phyloP scores from a whole-genome alignment of 2,113 vertebrate genomes.

The Mustela nigripes region DNA sequence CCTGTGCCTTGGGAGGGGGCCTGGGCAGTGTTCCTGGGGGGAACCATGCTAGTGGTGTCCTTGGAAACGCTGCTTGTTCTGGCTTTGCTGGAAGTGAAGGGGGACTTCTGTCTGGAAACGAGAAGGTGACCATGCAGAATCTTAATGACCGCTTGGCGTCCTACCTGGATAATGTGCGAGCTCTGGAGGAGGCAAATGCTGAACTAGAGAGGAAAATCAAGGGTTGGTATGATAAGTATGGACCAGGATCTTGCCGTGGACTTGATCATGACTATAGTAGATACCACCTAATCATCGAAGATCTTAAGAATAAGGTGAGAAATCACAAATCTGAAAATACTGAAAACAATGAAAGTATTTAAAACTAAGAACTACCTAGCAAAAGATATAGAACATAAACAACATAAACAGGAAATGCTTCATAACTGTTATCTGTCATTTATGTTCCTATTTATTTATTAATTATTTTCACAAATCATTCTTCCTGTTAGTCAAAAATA shows the following conservation, averaged over 20 bases:
- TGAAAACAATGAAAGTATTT: not conserved
- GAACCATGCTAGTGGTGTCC: conserved; percentile 45
- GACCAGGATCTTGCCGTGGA: conserved; percentile 77
- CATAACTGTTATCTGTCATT: not conserved
- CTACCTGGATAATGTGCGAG: conserved; percentile 89
- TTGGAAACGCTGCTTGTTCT: conserved; percentile 53
- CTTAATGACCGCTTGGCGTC: conserved; percentile 92
- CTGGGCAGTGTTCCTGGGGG: conserved; percentile 44
- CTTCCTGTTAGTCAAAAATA: conserved; percentile 18
- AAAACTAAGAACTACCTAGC: not conserved
- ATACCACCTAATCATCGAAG: conserved; percentile 79
- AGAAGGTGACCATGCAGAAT: conserved; percentile 91
- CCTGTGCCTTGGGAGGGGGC: conserved; percentile 48
- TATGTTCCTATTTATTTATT: not conserved
- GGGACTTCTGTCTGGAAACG: conserved; percentile 82
- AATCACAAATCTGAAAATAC: not conserved
- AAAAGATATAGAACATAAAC: not conserved
- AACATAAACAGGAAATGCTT: not conserved
- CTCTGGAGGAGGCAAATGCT: conserved; percentile 90
- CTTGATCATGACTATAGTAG: conserved; percentile 81
- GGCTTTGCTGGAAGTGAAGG: conserved; percentile 72
- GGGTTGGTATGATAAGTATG: conserved; percentile 82
- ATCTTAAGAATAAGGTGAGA: conserved; percentile 84
- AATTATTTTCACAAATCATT: conserved; percentile 16
- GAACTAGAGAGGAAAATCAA: conserved; percentile 88